Base-by-base conservation (phyloP, 2,888 invertebrate genomes). In the Phortica magna region DNA sequence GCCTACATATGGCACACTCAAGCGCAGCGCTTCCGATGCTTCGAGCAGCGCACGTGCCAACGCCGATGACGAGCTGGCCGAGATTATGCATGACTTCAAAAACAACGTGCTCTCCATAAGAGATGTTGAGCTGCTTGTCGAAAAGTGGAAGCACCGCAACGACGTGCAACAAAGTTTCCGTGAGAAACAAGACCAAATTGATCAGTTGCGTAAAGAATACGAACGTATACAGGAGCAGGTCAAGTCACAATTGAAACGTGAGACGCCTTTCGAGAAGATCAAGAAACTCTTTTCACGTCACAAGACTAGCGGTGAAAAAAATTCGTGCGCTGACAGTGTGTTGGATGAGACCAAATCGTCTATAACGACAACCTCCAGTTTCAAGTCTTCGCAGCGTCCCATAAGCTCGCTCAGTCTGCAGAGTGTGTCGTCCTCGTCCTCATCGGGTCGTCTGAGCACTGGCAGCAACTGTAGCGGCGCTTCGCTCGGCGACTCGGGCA, bases 11-110 rank as follows among this genome's bases (percentile, higher is more conserved):
- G 92, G 90, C 42, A 92, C 91, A 0, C 80, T 92, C 0, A 92
- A 91, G 76, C 84, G 92, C 14, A 90, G 90, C 14, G 91, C 89
- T 17, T 92, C 91, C 73, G 91, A 92, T 79, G 89, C 91, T 10
- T 91, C 92, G 1, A 88, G 87, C 73, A 84, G 83, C 59, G 84
- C 84, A 0, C 89, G 91, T 0, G 86, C 88, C 17, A 92, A 91
- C 79, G 92, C 89, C 6, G 92, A 97, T 89, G 96, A 96, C 80
- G 97, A 97, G 89, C 93, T 97, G 77, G 94, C 96, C 3, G 97
- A 97, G 92, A 96, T 97, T 73, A 96, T 97, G 89, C 96, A 95
- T 88, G 97, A 97, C 87, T 97, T 96, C 88, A 97, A 97, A 91
- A 97, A 97, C 88, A 96, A 97, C 88, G 96, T 97, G 3, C 95